Evolutionary conservation across 2,797 vertebrate species (phyloP).

Genomic region (Micromesistius poutassou): DNA sequence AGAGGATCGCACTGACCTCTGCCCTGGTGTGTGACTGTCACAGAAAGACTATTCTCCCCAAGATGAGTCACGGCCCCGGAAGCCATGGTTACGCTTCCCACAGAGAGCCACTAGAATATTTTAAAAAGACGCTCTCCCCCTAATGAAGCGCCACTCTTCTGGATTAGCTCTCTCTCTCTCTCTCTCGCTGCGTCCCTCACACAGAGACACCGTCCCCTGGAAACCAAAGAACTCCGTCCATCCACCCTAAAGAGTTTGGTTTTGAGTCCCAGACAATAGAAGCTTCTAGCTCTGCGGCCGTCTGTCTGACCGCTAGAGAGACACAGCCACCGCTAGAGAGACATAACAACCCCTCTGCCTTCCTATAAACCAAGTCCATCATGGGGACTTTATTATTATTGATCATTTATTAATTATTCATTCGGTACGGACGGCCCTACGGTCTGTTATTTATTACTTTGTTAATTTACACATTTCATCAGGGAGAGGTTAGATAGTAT

Average conservation of each 20-base stretch:
- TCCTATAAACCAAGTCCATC: not conserved
- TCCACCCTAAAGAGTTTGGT: not conserved
- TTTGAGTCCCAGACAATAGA: not conserved
- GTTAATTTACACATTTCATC: too few relatives aligned
- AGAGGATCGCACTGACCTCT: not conserved
- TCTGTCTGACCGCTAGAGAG: too few relatives aligned
- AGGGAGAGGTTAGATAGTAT: too few relatives aligned
- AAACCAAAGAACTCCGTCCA: not conserved
- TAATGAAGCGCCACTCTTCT: conserved; percentile 60
- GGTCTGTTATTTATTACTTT: not conserved
- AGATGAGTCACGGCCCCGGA: conserved; percentile 55
- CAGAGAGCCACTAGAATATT: conserved; percentile 69
- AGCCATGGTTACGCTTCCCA: conserved; percentile 60
- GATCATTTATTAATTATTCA: too few relatives aligned
- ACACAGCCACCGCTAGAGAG: too few relatives aligned
- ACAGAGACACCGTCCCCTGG: not conserved
- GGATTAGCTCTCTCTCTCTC: conserved; percentile 23
- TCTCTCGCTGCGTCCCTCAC: not conserved
- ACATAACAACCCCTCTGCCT: not conserved
- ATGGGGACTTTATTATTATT: not conserved
- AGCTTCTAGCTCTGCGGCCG: not conserved
- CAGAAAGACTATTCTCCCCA: conserved; percentile 50
- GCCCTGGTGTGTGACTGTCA: not conserved
- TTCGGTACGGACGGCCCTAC: too few relatives aligned
- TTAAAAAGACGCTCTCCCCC: conserved; percentile 66